These are phyloP conservation scores for Panzeria rudis DNA, from an alignment of 2,888 invertebrate species.

Conservation along the genomic window DNA sequence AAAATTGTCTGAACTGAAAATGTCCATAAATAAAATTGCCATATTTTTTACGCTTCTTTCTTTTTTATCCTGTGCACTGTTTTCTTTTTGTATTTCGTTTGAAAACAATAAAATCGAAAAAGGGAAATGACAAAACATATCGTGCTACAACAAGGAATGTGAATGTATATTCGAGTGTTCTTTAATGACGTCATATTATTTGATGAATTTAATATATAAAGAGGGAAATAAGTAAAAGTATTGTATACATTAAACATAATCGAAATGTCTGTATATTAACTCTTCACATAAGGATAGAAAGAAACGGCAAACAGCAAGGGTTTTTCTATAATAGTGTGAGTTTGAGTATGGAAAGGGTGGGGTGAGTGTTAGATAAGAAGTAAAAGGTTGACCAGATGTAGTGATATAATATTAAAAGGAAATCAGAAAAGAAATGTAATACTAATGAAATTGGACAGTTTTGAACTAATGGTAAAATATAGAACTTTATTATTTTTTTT, in stretches of 20 bases:
- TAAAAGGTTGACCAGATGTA: neutral
- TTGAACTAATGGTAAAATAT: neutral
- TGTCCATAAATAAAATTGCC: neutral
- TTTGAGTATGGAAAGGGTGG: neutral
- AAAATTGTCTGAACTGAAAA: neutral
- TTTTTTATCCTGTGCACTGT: neutral
- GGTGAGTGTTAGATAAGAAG: neutral
- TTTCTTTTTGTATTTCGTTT: neutral
- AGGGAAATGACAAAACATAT: neutral
- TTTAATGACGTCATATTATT: neutral
- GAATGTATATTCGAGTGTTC: neutral
- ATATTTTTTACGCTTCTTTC: neutral
- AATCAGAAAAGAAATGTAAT: neutral
- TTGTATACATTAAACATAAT: neutral
- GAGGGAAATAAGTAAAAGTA: slow-evolving; percentile 2
- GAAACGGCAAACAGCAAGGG: neutral
- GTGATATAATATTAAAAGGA: neutral
- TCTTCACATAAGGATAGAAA: neutral
- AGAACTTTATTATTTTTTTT: neutral
- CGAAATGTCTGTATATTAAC: neutral
- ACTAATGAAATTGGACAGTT: neutral
- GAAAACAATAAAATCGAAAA: neutral
- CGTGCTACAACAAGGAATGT: neutral
- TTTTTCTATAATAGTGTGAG: neutral
- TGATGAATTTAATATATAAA: neutral